Conservation (phyloP, 2,797 vertebrate species). For the Hydrolagus colliei region DNA sequence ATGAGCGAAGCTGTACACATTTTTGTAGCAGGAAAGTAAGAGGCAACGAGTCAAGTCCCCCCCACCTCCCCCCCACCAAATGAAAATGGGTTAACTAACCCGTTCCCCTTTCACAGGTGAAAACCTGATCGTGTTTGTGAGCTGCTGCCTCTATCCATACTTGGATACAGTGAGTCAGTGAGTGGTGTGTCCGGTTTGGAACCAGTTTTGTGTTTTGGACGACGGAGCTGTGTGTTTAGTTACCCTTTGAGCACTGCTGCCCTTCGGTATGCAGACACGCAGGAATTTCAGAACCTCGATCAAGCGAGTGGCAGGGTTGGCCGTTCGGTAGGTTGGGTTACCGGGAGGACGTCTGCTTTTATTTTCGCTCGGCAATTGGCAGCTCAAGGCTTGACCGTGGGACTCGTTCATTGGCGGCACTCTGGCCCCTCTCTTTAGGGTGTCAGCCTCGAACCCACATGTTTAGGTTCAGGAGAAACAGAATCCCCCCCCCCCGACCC, state of each 20-base stretch:
- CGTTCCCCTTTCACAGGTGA: too few relatives aligned
- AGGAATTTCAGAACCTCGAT: constrained; percentile 65
- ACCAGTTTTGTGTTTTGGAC: not conserved
- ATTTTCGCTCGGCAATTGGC: not conserved
- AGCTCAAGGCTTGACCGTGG: not conserved
- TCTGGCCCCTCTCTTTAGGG: not conserved
- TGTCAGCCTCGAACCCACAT: not conserved
- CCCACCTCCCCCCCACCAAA: too few relatives aligned
- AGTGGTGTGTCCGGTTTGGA: not conserved
- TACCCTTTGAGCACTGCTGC: constrained; percentile 11
- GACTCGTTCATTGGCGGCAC: not conserved
- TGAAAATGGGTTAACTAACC: too few relatives aligned
- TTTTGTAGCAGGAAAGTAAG: too few relatives aligned
- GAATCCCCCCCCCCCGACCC: too few relatives aligned
- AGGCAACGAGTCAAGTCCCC: too few relatives aligned
- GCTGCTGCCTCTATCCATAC: not conserved
- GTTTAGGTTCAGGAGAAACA: not conserved
- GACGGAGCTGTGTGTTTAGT: not conserved
- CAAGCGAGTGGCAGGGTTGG: constrained; percentile 53
- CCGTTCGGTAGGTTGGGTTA: not conserved
- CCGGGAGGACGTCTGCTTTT: not conserved
- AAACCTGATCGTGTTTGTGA: not conserved
- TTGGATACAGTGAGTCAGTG: not conserved
- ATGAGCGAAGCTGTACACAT: too few relatives aligned
- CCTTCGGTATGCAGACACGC: constrained; percentile 61